These are phyloP conservation scores for Diplolepis rosae DNA, from an alignment of 2,888 invertebrate genomes.

Conservation along the genomic window DNA sequence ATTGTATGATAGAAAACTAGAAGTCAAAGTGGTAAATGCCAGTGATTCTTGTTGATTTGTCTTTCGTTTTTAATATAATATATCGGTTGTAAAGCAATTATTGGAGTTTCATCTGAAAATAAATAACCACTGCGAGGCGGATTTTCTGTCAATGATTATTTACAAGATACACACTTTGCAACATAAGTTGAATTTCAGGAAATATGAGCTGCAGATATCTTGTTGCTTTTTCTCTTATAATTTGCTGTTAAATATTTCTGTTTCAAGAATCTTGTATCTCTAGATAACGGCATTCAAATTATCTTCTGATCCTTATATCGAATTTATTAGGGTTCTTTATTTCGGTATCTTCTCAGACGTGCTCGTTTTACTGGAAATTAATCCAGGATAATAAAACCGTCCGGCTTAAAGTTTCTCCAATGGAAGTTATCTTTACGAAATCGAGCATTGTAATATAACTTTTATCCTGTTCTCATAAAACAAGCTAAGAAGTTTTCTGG, in stretches of 20 bases:
- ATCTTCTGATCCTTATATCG: not conserved
- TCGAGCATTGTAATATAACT: constrained; percentile 13
- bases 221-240: not conserved
- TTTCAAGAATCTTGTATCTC: not conserved
- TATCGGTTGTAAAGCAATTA: constrained; percentile 1
- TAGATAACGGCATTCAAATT: not conserved
- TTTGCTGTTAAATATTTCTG: not conserved
- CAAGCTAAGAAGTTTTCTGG: constrained; percentile 21
- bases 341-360: no score
- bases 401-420: not conserved
- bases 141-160: not conserved
- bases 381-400: not conserved
- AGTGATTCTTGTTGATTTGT: constrained; percentile 18
- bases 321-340: no score
- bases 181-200: not conserved
- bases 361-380: no score
- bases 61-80: constrained; percentile 22
- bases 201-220: not conserved
- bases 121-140: not conserved
- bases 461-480: constrained; percentile 24
- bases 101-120: constrained; percentile 2
- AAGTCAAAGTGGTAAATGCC: constrained; percentile 19
- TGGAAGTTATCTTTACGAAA: not conserved
- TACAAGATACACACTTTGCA: not conserved
- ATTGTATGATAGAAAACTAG: constrained; percentile 22